These are phyloP conservation scores for Chymomyza fuscimana DNA, from an alignment of 2,888 invertebrate species.

Conservation along the genomic window DNA sequence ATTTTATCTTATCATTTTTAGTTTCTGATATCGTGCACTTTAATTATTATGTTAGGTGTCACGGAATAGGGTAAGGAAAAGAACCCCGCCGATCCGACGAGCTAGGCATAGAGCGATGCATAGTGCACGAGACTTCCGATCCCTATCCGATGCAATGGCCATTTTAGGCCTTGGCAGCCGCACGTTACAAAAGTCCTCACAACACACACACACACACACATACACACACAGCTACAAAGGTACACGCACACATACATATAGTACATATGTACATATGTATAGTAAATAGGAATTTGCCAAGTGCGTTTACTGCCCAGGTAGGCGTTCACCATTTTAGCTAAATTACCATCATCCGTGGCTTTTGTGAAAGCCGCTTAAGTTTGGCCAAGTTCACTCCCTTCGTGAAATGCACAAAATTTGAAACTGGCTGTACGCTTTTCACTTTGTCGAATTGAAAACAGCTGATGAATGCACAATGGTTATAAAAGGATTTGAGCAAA, in stretches of 20 bases:
- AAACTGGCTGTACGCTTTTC: constrained; percentile 23
- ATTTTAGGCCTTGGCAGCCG: too few relatives aligned
- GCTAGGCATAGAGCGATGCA: too few relatives aligned
- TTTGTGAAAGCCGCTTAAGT: constrained; percentile 66
- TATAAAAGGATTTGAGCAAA: not conserved
- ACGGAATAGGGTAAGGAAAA: too few relatives aligned
- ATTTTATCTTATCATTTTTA: too few relatives aligned
- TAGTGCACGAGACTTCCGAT: too few relatives aligned
- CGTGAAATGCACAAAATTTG: constrained; percentile 62
- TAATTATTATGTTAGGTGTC: too few relatives aligned
- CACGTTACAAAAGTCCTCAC: too few relatives aligned
- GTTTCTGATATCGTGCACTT: too few relatives aligned
- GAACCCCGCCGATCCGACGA: too few relatives aligned
- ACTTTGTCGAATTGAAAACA: constrained; percentile 45
- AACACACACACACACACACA: too few relatives aligned
- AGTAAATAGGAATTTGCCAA: constrained; percentile 68
- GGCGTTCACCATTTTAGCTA: constrained; percentile 72
- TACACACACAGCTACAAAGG: constrained; percentile 15
- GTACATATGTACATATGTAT: constrained; percentile 42
- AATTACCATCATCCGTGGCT: constrained; percentile 64
- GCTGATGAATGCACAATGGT: constrained; percentile 44
- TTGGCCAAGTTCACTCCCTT: not conserved
- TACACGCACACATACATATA: constrained; percentile 52
- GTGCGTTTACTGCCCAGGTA: constrained; percentile 68
- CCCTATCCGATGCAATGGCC: too few relatives aligned